A percentile compares a stretch with the other conserved stretches of the same genome.
Evolutionary conservation across 2,113 vertebrate species (phyloP).

Genomic region (Daphoenositta chrysoptera): DNA sequence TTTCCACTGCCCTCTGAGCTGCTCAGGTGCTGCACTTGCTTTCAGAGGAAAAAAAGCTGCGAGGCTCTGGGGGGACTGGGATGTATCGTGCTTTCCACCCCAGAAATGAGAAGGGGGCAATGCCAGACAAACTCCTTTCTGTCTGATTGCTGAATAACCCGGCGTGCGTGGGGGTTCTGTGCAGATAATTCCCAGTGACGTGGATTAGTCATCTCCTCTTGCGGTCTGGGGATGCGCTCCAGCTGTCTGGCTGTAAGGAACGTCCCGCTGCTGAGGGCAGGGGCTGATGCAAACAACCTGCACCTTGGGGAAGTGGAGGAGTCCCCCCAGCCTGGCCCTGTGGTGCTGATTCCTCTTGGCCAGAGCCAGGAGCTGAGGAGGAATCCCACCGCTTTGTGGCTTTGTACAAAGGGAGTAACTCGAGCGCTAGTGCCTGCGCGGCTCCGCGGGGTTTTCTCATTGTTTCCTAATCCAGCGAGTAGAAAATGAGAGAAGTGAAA

Average conservation of each 20-base stretch:
- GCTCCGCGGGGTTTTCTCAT: neutral
- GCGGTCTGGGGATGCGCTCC: neutral
- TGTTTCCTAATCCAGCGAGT: neutral
- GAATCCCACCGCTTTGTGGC: neutral
- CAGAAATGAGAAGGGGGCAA: neutral
- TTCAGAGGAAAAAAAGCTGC: neutral
- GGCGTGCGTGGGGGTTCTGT: neutral
- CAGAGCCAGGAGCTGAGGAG: neutral
- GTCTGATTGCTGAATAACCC: neutral
- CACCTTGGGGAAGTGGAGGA: neutral
- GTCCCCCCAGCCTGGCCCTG: neutral
- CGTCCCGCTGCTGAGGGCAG: neutral
- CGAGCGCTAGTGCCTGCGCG: rapidly evolving
- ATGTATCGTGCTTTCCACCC: neutral
- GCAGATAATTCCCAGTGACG: constrained; percentile 16
- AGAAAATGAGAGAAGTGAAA: neutral
- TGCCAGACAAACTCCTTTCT: neutral
- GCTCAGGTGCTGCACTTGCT: neutral
- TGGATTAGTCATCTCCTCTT: constrained; percentile 45
- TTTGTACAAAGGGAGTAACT: neutral
- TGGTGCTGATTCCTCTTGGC: neutral
- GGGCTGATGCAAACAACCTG: constrained; percentile 14
- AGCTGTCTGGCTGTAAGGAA: constrained; percentile 15
- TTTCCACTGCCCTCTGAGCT: neutral
- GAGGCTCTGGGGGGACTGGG: neutral